A percentile compares a stretch with the other conserved stretches of the same genome.
These are phyloP conservation scores for Corticium candelabrum DNA, from an alignment of 37 sponge, comb jelly and placozoan species.

Conservation along the genomic window DNA sequence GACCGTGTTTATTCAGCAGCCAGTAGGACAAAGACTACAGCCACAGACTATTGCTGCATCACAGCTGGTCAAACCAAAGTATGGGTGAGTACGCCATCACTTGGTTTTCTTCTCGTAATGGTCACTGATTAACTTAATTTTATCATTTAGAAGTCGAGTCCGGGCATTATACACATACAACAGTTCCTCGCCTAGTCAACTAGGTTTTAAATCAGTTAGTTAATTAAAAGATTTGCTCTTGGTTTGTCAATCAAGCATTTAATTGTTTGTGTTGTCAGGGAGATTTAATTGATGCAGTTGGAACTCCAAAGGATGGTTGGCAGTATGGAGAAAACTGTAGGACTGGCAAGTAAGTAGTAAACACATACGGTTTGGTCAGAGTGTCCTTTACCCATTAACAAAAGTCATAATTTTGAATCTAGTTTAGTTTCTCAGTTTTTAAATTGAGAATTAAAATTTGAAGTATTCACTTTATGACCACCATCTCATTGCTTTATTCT, in stretches of 20 bases:
- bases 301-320: slow-evolving; percentile 56
- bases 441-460: no score
- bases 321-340: slow-evolving; percentile 52
- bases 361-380: no score
- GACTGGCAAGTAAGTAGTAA: slow-evolving; percentile 42
- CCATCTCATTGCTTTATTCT: background rate
- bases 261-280: no score
- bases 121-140: background rate
- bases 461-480: no score
- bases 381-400: no score
- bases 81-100: background rate
- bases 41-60: background rate
- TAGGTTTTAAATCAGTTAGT: no score
- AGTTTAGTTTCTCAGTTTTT: no score
- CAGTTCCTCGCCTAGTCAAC: no score
- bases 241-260: no score
- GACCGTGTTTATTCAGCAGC: background rate
- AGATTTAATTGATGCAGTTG: slow-evolving; percentile 59
- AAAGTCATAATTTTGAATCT: no score
- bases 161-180: background rate
- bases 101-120: background rate
- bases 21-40: background rate
- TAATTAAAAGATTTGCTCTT: no score
- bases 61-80: background rate
- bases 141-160: no score